A percentile compares a stretch with the other conserved stretches of the same genome.
Evolutionary conservation across 2,113 vertebrate genomes (phyloP).

Genomic region (Hymenochirus boettgeri): DNA sequence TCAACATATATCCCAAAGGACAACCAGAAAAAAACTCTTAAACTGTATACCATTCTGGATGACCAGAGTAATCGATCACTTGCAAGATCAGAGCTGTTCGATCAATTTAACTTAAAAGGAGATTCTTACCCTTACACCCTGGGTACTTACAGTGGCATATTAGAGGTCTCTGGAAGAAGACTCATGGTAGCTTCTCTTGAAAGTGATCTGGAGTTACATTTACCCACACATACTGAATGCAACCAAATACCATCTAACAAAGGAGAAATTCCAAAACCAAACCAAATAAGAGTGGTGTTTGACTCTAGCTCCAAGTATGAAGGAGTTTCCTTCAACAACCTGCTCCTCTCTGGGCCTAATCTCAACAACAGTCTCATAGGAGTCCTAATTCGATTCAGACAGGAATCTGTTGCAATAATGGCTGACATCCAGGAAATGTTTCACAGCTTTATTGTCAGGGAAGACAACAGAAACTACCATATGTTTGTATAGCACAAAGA

Average conservation of each 20-base stretch:
- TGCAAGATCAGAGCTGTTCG: background rate
- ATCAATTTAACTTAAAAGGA: background rate
- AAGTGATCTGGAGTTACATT: no score
- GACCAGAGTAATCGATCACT: background rate
- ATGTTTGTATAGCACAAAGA: no score
- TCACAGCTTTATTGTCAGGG: background rate
- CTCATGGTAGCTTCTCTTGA: background rate
- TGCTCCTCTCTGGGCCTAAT: slow-evolving; percentile 23
- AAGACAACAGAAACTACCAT: no score
- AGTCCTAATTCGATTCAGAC: slow-evolving; percentile 15
- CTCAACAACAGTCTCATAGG: slow-evolving; percentile 14
- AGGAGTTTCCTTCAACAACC: slow-evolving; percentile 27
- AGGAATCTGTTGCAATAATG: background rate
- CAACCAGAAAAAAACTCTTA: background rate
- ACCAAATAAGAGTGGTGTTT: no score
- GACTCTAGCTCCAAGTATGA: no score
- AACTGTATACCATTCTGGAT: background rate
- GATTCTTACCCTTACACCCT: background rate
- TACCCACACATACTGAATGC: no score
- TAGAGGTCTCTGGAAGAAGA: background rate
- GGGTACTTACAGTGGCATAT: no score
- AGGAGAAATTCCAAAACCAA: no score
- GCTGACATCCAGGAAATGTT: slow-evolving; percentile 4
- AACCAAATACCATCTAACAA: no score
- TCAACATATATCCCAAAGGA: slow-evolving; percentile 11